Evolutionary conservation across 2,113 vertebrate genomes (phyloP).

Genomic region (Tylochromis polylepis): DNA sequence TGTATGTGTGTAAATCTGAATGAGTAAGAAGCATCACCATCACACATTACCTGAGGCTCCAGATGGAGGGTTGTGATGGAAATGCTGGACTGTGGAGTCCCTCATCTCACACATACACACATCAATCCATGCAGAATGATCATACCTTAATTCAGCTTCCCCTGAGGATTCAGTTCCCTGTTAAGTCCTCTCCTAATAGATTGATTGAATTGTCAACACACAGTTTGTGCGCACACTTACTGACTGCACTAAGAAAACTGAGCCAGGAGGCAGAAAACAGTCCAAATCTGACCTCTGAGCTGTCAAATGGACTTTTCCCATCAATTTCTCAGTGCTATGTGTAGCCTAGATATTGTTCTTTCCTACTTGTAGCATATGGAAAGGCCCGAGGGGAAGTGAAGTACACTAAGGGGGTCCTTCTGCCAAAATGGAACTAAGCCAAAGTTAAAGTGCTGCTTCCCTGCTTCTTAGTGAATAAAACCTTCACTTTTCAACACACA

Average conservation of each 20-base stretch:
- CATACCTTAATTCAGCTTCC: neutral
- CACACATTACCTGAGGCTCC: neutral
- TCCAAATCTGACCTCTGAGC: neutral
- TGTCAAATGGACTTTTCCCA: neutral
- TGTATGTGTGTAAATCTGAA: neutral
- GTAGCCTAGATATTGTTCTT: slow-evolving; percentile 15
- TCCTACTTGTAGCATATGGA: slow-evolving; percentile 42
- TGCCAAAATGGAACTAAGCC: slow-evolving; percentile 42
- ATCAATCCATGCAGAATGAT: neutral
- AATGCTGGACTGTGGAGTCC: neutral
- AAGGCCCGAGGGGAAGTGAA: slow-evolving; percentile 44
- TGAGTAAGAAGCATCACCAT: neutral
- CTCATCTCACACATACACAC: neutral
- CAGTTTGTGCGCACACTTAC: neutral
- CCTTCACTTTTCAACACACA: slow-evolving; percentile 17
- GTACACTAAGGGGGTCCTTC: neutral
- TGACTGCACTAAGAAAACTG: neutral
- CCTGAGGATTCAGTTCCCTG: neutral
- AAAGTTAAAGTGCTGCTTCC: neutral
- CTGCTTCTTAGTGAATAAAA: neutral
- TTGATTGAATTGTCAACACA: neutral
- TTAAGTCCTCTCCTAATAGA: neutral
- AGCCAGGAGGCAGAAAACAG: neutral
- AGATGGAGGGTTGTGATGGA: neutral
- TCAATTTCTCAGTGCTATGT: neutral